These are phyloP conservation scores for Globodera rostochiensis DNA, from an alignment of 1,140 invertebrate genomes.

Conservation along the genomic window DNA sequence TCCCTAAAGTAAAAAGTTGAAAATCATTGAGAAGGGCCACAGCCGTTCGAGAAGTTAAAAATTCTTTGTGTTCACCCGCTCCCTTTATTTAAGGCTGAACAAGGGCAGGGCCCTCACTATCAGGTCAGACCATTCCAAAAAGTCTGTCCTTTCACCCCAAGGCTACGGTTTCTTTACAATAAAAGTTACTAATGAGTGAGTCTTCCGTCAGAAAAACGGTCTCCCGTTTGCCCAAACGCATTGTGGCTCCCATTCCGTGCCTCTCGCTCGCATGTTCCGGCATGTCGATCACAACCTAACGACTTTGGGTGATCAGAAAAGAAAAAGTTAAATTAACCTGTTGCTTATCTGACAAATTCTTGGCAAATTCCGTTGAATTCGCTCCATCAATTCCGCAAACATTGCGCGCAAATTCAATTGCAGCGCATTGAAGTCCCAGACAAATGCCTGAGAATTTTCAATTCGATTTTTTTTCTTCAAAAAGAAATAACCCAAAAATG, in stretches of 20 bases:
- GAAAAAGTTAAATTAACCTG: conserved; percentile 32
- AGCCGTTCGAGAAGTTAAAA: not conserved
- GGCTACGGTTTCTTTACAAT: no score
- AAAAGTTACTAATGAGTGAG: conserved; percentile 45
- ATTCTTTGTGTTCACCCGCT: no score
- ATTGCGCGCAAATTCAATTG: conserved; percentile 92
- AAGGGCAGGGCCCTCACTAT: no score
- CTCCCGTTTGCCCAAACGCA: conserved; percentile 88
- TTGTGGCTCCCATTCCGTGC: conserved; percentile 85
- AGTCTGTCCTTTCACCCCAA: no score
- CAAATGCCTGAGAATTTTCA: conserved; percentile 76
- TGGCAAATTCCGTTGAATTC: conserved; percentile 83
- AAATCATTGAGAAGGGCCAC: not conserved
- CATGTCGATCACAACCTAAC: conserved; percentile 85
- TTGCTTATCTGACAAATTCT: conserved; percentile 68
- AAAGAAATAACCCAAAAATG: conserved; percentile 75
- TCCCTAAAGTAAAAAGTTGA: conserved; percentile 33
- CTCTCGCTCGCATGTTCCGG: conserved; percentile 89
- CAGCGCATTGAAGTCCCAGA: conserved; percentile 91
- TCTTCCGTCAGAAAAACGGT: conserved; percentile 76
- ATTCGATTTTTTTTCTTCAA: conserved; percentile 47
- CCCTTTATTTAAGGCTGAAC: no score
- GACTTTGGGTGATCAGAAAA: not conserved
- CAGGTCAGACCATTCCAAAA: no score
- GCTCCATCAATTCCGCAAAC: conserved; percentile 78